phyloP scores from a whole-genome alignment of 2,113 vertebrate species.

The Pomatostomus ruficeps region DNA sequence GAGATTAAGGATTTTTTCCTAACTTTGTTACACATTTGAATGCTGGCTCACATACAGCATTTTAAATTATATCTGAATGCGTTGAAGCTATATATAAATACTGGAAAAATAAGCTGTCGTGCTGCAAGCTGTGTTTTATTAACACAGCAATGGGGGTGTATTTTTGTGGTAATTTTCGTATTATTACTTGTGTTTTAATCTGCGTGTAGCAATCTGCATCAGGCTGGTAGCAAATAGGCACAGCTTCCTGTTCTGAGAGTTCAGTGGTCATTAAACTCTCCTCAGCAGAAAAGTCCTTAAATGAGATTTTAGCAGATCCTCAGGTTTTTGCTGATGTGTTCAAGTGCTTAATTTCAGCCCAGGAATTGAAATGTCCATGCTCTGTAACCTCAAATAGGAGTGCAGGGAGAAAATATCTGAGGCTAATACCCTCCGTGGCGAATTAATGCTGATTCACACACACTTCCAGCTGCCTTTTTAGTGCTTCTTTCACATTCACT shows the following conservation, averaged over 20 bases:
- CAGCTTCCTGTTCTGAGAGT: background rate
- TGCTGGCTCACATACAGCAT: background rate
- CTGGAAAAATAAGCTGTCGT: background rate
- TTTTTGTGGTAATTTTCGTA: background rate
- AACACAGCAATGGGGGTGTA: background rate
- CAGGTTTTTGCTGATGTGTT: background rate
- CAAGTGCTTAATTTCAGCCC: background rate
- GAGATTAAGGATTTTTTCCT: background rate
- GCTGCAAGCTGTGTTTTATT: slow-evolving; percentile 17
- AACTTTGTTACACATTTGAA: background rate
- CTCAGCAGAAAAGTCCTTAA: background rate
- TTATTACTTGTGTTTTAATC: background rate
- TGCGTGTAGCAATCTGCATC: background rate
- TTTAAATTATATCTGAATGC: background rate
- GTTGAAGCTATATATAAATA: slow-evolving; percentile 1
- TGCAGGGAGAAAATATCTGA: background rate
- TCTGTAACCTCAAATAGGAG: background rate
- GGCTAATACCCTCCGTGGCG: background rate
- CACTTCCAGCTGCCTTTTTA: background rate
- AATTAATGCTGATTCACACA: background rate
- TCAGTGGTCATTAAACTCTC: background rate
- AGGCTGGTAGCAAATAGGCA: background rate
- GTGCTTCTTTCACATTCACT: background rate
- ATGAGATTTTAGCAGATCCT: background rate
- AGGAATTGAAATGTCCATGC: background rate